Base-by-base conservation (phyloP, 2,113 vertebrate genomes). In the Bos indicus region DNA sequence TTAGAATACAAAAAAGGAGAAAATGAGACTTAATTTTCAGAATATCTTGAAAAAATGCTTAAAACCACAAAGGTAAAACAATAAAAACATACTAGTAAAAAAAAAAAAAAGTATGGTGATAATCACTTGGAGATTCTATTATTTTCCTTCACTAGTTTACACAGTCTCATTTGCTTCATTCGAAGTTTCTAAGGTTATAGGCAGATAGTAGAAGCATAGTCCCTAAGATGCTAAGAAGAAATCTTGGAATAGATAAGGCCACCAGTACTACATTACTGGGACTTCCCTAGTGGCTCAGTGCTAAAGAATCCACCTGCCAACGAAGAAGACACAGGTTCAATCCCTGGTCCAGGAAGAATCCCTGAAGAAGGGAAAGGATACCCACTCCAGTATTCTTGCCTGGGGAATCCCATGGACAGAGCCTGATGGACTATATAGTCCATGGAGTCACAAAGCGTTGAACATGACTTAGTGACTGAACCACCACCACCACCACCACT, bases 51-150 rank as follows among this genome's bases (percentile, higher is more conserved):
- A 82, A 91, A 52, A 60, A 36, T 46, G 25, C 59, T 80, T 67
- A 85, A 94, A 94, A 78, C 12, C 33, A 56, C 52, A 97, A 51
- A 88, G 52, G 17, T 59, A 89, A 92, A 89, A 96, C 26, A 88
- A 92, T 92, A 78, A 54, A 56, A 92, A 77, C 52, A 64, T 74
- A 28, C 36, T 56, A 83, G 6, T 51, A 30, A 71, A 59, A 52
- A 78, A 56, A 74, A 89, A 89, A 3, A 36, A 82, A 86, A 28
- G 26, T 19, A 2, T 33, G 16, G 25, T 30, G 5, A 23, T 40
- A 71, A 67, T 80, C 28, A 71, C 59, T 88, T 54, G 57, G 48
- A 54, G 51, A 59, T 88, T 71, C 82, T 78, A 80, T 33, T 84
- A 23, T 40, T 91, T 95, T 83, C n/a, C 64, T 80, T 62, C 15